These are phyloP conservation scores for Magallana angulata DNA, from an alignment of 1,140 invertebrate genomes.

Conservation along the genomic window DNA sequence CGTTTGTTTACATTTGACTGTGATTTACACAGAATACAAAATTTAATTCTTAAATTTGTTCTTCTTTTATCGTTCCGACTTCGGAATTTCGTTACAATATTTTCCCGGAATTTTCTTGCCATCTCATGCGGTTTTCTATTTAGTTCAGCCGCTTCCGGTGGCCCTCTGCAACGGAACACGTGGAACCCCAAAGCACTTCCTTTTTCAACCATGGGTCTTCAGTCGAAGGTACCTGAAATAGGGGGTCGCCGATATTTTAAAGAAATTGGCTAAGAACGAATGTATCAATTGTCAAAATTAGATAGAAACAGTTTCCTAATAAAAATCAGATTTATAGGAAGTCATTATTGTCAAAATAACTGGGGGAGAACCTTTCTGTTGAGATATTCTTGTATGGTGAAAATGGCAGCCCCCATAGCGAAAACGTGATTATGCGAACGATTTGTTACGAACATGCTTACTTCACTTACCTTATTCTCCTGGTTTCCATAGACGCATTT, in stretches of 20 bases:
- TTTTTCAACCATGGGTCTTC: constrained; percentile 72
- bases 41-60: too few species aligned
- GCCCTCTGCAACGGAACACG: constrained; percentile 41
- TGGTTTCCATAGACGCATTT: constrained; percentile 26
- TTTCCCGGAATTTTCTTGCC: background rate
- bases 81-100: too few species aligned
- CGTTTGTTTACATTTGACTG: too few species aligned
- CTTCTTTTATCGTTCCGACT: too few species aligned
- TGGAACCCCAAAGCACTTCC: constrained; percentile 66
- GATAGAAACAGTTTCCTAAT: too few species aligned
- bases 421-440: background rate
- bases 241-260: background rate
- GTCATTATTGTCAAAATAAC: too few species aligned
- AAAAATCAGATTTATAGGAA: too few species aligned
- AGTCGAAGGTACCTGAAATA: constrained; percentile 60
- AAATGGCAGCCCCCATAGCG: background rate
- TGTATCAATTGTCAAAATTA: too few species aligned
- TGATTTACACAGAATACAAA: too few species aligned
- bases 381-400: background rate
- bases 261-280: background rate
- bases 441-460: background rate
- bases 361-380: too few species aligned
- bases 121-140: background rate
- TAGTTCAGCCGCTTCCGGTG: constrained; percentile 29
- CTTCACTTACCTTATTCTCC: background rate